Conservation (phyloP, 2,888 invertebrate genomes). For the Amiota mariae region DNA sequence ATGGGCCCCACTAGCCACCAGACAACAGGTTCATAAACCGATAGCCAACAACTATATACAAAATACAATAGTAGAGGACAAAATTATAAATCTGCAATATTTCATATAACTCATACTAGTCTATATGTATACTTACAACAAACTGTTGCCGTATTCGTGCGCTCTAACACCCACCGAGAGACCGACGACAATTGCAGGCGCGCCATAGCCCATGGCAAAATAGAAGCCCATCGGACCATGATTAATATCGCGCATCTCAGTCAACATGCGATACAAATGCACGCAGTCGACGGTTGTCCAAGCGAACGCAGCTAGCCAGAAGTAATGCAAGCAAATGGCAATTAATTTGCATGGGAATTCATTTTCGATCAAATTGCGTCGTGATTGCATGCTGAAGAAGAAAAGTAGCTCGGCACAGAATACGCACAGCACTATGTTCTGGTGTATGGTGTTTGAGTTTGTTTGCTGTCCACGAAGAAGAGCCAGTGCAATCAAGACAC, state of each 20-base stretch:
- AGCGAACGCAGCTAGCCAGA: slow-evolving; percentile 91
- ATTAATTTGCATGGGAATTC: slow-evolving; percentile 92
- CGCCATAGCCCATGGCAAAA: slow-evolving; percentile 92
- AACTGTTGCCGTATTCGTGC: slow-evolving; percentile 94
- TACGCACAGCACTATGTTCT: slow-evolving; percentile 92
- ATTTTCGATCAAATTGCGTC: slow-evolving; percentile 85
- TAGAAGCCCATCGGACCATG: slow-evolving; percentile 95
- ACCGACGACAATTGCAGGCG: slow-evolving; percentile 92
- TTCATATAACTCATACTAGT: background rate
- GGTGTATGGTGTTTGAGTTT: slow-evolving; percentile 94
- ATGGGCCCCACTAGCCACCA: slow-evolving; percentile 97
- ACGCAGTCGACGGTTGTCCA: slow-evolving; percentile 95
- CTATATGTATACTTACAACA: slow-evolving; percentile 89
- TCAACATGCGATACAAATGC: slow-evolving; percentile 93
- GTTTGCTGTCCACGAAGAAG: slow-evolving; percentile 88
- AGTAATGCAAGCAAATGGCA: slow-evolving; percentile 93
- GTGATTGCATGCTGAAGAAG: slow-evolving; percentile 88
- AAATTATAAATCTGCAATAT: background rate
- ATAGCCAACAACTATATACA: slow-evolving; percentile 89
- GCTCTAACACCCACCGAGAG: slow-evolving; percentile 93
- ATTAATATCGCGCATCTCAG: slow-evolving; percentile 96
- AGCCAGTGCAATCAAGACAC: slow-evolving; percentile 86
- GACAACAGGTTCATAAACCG: slow-evolving; percentile 92
- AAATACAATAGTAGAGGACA: too few species aligned
- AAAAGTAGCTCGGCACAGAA: slow-evolving; percentile 90